Conservation (phyloP, 2,113 vertebrate species). For the Aspiorhynchus laticeps region DNA sequence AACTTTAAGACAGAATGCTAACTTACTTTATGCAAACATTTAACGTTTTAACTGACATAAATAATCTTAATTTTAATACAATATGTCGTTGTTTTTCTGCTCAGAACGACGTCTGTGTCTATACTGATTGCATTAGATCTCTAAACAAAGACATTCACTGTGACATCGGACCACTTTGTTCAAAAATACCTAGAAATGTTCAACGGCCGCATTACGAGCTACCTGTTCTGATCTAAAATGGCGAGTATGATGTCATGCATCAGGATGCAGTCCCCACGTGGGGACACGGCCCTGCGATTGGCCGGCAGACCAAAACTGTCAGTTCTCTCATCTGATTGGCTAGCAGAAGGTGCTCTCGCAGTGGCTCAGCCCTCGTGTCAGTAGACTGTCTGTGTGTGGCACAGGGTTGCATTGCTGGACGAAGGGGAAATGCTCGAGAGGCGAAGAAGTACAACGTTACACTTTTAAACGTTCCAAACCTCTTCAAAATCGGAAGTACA, state of each 20-base stretch:
- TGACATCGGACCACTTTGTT: conserved; percentile 28
- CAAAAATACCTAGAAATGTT: conserved; percentile 50
- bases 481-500: conserved; percentile 71
- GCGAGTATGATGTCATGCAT: conserved; percentile 80
- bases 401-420: conserved; percentile 73
- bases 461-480: conserved; percentile 70
- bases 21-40: neutral
- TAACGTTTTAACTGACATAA: neutral
- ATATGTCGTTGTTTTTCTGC: neutral
- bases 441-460: conserved; percentile 72
- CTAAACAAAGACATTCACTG: neutral
- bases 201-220: conserved; percentile 41
- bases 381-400: conserved; percentile 85
- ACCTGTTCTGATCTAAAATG: conserved; percentile 76
- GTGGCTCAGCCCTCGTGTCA: conserved; percentile 82
- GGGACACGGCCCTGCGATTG: conserved; percentile 78
- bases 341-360: conserved; percentile 82
- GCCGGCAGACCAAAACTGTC: conserved; percentile 66
- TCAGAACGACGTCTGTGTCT: neutral
- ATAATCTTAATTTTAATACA: neutral
- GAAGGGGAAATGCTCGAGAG: conserved; percentile 72
- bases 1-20: neutral
- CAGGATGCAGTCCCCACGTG: conserved; percentile 82
- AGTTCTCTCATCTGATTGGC: conserved; percentile 80
- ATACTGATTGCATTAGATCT: neutral